Base-by-base conservation (phyloP, 2,888 invertebrate species). In the Eristalinus sepulchralis region DNA sequence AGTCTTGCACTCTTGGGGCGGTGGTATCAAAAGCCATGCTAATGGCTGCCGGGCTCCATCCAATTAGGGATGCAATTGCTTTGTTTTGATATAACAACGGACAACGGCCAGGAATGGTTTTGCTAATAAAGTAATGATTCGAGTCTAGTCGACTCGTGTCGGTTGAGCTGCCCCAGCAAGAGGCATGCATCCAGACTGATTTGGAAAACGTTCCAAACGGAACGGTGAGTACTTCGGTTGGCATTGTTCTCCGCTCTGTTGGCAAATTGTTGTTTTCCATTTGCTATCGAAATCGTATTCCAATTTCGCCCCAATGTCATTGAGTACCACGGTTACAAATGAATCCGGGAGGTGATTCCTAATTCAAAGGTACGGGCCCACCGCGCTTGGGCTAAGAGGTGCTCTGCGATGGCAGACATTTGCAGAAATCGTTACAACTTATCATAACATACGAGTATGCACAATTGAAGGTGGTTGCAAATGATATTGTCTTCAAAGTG, bases 41-140 rank as follows among this genome's bases (percentile, higher is more conserved):
- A 55, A 53, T 63, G 11, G 63, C 47, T 47, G 27, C 27, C 39
- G 71, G 31, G 62, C 31, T 20, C 53, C 31, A 20, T 55, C 62
- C 34, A 64, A 64, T 64, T 73, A 33, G 55, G 13, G 59, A 33
- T 17, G 33, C 55, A 73, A 63, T 73, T 55, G 73, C 10, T 57
- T 55, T 53, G 47, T 22, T 63, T 73, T 13, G 33, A 33, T 47
- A 20, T 47, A 31, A 62, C 24, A 20, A 59, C 57, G 22, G 24
- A 47, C 6, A 47, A 17, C 47, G 47, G n/a, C 17, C 47, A 47
- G 57, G 24, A 57, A 57, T 57, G 57, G 57, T 22, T 57, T 24
- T 57, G 57, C 57, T 57, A 57, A 57, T 57, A 57, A 57, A 57
- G 57, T 57, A 57, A 57, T 57, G 57, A 57, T 57, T 57, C 11